A percentile compares a stretch with the other conserved stretches of the same genome.
Evolutionary conservation across 2,797 vertebrate species (phyloP).

Genomic region (Loris lydekkerianus): DNA sequence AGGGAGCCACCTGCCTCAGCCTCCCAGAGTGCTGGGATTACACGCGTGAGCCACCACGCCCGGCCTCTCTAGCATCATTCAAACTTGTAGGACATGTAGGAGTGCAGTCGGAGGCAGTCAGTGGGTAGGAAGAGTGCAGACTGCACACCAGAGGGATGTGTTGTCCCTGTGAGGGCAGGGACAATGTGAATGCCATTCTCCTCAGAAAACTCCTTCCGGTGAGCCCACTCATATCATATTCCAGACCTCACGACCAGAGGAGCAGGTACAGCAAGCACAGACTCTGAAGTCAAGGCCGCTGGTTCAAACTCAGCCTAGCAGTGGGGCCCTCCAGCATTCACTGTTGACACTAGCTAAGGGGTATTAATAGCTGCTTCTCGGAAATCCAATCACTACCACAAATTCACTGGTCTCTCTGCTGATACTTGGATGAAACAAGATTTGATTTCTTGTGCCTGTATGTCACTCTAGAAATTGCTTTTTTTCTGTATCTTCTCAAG

Average conservation of each 20-base stretch:
- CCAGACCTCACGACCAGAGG: not conserved
- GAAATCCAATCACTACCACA: not conserved
- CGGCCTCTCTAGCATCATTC: not conserved
- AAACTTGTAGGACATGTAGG: not conserved
- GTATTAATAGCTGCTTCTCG: not conserved
- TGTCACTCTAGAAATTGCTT: slow-evolving; percentile 29
- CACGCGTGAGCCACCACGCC: too few relatives aligned
- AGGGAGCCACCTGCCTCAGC: too few relatives aligned
- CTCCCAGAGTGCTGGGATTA: too few relatives aligned
- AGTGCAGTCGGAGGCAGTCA: not conserved
- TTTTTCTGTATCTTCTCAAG: slow-evolving; percentile 26
- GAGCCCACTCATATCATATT: accelerated
- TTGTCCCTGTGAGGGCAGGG: not conserved
- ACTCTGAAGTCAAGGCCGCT: not conserved
- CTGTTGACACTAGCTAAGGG: not conserved
- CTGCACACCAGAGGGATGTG: not conserved
- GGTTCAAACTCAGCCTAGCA: not conserved
- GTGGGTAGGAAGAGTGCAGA: not conserved
- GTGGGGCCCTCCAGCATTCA: accelerated
- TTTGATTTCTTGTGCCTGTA: slow-evolving; percentile 11
- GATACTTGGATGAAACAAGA: not conserved
- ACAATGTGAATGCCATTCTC: not conserved
- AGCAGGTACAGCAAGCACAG: not conserved
- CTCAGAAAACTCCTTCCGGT: not conserved
- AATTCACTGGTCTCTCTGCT: not conserved